A percentile compares a stretch with the other conserved stretches of the same genome.
Evolutionary conservation across 2,797 vertebrate genomes (phyloP).

Genomic region (Coregonus suidteri): DNA sequence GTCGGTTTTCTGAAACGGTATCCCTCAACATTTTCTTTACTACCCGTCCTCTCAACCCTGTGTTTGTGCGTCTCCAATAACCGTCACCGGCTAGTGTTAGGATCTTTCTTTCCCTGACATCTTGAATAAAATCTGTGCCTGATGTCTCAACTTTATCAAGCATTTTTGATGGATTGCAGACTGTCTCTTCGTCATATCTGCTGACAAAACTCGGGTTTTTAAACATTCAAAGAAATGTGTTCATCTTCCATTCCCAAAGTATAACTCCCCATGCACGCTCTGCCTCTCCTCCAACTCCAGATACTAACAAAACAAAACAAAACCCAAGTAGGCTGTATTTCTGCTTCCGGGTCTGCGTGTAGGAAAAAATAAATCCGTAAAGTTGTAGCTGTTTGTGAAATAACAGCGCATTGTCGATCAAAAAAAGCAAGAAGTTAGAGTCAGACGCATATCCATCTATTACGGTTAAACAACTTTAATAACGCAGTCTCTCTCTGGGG

Average conservation of each 20-base stretch:
- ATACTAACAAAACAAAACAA: constrained; percentile 74
- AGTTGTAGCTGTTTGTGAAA: background rate
- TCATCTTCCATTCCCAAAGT: constrained; percentile 74
- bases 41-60: constrained; percentile 23
- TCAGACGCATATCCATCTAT: too few relatives aligned
- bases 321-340: constrained; percentile 37
- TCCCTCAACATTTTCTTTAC: constrained; percentile 34
- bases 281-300: constrained; percentile 51
- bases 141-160: constrained; percentile 64
- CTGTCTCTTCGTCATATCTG: constrained; percentile 64
- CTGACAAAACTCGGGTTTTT: constrained; percentile 71
- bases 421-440: too few relatives aligned
- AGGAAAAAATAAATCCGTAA: constrained; percentile 35
- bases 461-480: too few relatives aligned
- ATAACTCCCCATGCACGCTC: constrained; percentile 63
- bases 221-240: constrained; percentile 61
- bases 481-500: background rate
- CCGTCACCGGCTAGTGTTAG: constrained; percentile 28
- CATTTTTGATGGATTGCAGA: constrained; percentile 19
- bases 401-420: too few relatives aligned
- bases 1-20: constrained; percentile 57
- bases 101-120: constrained; percentile 48
- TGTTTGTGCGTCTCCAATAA: constrained; percentile 37
- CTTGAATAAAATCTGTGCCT: constrained; percentile 57
- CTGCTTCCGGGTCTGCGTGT: constrained; percentile 74